These are phyloP conservation scores for Sebastes schlegelii DNA, from an alignment of 2,113 vertebrate genomes.

Conservation along the genomic window DNA sequence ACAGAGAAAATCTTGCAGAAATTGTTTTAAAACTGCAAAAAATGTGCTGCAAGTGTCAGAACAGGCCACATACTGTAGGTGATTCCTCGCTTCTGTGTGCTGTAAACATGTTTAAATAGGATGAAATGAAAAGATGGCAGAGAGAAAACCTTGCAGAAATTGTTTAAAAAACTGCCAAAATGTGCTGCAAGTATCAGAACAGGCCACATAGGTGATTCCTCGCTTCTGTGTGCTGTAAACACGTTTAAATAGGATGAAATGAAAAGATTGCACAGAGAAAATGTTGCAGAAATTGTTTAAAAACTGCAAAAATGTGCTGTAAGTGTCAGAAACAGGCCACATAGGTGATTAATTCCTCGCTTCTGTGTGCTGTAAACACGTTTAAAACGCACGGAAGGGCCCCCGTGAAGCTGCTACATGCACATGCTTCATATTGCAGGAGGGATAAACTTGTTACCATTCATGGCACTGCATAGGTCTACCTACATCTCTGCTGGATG, in stretches of 20 bases:
- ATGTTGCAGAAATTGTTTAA: neutral
- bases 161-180: too few species aligned
- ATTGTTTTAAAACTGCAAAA: neutral
- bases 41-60: neutral
- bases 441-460: constrained; percentile 52
- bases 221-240: too few species aligned
- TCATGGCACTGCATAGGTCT: constrained; percentile 39
- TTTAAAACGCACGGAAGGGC: constrained; percentile 30
- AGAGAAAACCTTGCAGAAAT: too few species aligned
- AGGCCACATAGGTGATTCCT: too few species aligned
- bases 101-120: constrained; percentile 33
- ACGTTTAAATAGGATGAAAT: too few species aligned
- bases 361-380: constrained; percentile 38
- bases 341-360: constrained; percentile 53
- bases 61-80: constrained; percentile 1
- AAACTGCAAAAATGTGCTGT: neutral
- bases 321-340: neutral
- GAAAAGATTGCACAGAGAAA: neutral
- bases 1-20: neutral
- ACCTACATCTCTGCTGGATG: constrained; percentile 57
- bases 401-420: constrained; percentile 13
- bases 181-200: too few species aligned
- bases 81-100: constrained; percentile 43
- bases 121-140: too few species aligned
- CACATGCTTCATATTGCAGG: constrained; percentile 30